Base-by-base conservation (phyloP, 2,113 vertebrate species). In the Leptosomus discolor region DNA sequence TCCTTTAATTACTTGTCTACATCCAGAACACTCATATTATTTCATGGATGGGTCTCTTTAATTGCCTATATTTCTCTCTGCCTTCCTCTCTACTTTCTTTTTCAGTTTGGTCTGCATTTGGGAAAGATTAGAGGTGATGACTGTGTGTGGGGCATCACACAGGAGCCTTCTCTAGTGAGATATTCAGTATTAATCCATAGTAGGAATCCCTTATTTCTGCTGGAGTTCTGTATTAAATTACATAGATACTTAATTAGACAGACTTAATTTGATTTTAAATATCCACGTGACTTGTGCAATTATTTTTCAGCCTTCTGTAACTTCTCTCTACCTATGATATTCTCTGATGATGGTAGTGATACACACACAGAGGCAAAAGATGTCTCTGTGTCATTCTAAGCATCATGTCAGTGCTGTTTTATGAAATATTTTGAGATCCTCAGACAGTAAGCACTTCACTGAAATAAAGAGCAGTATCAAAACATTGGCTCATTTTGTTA, bases 211-310 rank as follows among this genome's bases (percentile, higher is more conserved):
- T 60, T 90, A 68, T 64, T 94, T 95, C 64, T 96, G 8, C n/a
- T 81, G 30, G 18, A 91, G 16, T 86, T 76, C 30, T 78, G 21
- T 68, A 74, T 86, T 86, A 84, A 89, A 94, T 86, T 84, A 70
- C 56, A 24, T 84, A 43, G 58, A 76, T 90, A 37, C 43, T 88
- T 93, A 95, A 92, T 90, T 94, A 88, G 67, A 80, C n/a, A 83
- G 58, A 86, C 16, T 73, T 93, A 63, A 92, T 92, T 88, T 90
- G 43, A 75, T 87, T 95, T 88, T 88, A 92, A 90, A 80, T 90
- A 84, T 80, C 71, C 71, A 75, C 56, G 27, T 58, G 63, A 88
- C 50, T 83, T 46, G 4, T 51, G 50, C 36, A 78, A 63, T 71
- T 79, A 75, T 73, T 86, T 58, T 83, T 88, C 83, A 84, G 34